Conservation (phyloP, 2,113 vertebrate species). For the Lipophrys pholis region DNA sequence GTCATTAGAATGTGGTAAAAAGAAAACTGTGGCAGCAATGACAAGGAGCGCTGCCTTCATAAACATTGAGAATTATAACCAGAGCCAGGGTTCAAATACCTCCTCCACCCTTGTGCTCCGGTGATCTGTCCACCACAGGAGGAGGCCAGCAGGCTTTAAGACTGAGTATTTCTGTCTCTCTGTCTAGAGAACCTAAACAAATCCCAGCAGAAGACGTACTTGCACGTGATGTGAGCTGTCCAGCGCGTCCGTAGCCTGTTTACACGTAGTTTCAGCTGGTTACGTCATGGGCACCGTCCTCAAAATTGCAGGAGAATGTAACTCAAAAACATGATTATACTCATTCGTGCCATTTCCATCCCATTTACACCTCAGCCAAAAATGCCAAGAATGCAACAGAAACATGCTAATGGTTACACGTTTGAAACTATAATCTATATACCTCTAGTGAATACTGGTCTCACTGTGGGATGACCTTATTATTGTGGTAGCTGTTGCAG, state of each 20-base stretch:
- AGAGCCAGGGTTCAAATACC: constrained; percentile 5
- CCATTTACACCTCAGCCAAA: constrained; percentile 28
- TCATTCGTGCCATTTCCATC: constrained; percentile 53
- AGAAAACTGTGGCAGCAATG: constrained; percentile 1
- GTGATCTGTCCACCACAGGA: neutral
- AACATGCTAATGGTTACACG: constrained; percentile 43
- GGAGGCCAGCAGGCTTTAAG: constrained; percentile 1
- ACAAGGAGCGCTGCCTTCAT: neutral
- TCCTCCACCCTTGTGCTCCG: neutral
- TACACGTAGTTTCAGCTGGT: constrained; percentile 19
- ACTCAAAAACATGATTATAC: constrained; percentile 53
- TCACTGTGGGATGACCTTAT: neutral
- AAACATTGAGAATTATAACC: neutral
- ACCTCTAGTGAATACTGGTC: constrained; percentile 49
- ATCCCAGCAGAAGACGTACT: constrained; percentile 9
- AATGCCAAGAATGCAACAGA: constrained; percentile 69
- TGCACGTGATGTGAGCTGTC: constrained; percentile 16
- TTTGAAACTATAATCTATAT: constrained; percentile 49
- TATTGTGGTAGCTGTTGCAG: constrained; percentile 27
- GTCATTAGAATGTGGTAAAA: neutral
- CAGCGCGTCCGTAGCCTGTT: neutral
- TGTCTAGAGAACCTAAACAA: constrained; percentile 16
- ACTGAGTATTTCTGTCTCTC: neutral
- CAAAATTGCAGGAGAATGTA: constrained; percentile 30
- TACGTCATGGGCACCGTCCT: constrained; percentile 40